Evolutionary conservation across 2,797 vertebrate genomes (phyloP).

Genomic region (Tinamus major): DNA sequence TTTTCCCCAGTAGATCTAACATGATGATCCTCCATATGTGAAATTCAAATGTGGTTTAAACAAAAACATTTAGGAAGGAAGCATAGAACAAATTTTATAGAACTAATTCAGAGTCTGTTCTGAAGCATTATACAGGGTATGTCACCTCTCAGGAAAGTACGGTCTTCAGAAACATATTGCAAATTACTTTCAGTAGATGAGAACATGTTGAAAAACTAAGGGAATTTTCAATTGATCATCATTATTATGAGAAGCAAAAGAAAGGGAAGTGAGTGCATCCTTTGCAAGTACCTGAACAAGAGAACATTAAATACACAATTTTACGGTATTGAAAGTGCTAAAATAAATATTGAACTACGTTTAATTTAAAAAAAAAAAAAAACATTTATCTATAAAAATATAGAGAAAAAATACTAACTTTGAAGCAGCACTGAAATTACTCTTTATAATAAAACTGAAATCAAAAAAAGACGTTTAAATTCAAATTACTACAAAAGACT

Average conservation of each 20-base stretch:
- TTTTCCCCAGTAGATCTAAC: conserved; percentile 56
- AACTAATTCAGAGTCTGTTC: conserved; percentile 24
- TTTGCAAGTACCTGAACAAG: neutral
- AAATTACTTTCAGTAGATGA: conserved; percentile 26
- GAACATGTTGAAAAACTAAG: conserved; percentile 15
- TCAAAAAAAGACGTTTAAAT: neutral
- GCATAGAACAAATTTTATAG: conserved; percentile 41
- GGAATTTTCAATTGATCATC: neutral
- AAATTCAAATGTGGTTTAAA: conserved; percentile 65
- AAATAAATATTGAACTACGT: neutral
- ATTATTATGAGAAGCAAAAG: neutral
- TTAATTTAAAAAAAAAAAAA: neutral
- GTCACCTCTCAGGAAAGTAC: neutral
- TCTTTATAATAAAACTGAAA: neutral
- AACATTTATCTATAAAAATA: neutral
- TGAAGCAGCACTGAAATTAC: neutral
- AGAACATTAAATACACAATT: neutral
- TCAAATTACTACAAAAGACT: neutral
- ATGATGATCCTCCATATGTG: conserved; percentile 40
- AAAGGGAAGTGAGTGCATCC: neutral
- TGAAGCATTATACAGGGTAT: conserved; percentile 12
- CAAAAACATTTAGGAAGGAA: conserved; percentile 44
- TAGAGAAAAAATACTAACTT: neutral
- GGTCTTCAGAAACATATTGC: conserved; percentile 40
- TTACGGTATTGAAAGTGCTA: neutral